A percentile compares a stretch with the other conserved stretches of the same genome.
These are phyloP conservation scores for Ophiodon elongatus DNA, from an alignment of 2,113 vertebrate species.

Conservation along the genomic window DNA sequence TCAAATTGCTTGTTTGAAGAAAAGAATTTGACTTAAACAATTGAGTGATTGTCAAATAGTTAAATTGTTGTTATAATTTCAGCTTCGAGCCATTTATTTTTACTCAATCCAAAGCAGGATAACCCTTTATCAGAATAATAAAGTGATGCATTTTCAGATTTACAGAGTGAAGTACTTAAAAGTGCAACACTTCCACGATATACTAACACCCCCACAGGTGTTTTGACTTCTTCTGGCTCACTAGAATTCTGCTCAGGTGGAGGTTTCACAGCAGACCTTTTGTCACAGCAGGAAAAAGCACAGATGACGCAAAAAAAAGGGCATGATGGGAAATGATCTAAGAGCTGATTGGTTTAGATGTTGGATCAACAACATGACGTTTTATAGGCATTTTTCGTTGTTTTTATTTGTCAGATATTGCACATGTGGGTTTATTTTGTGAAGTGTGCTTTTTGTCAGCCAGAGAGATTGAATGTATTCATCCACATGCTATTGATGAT, in stretches of 20 bases:
- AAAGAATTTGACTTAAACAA: neutral
- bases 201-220: neutral
- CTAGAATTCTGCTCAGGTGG: neutral
- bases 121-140: neutral
- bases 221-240: neutral
- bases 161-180: neutral
- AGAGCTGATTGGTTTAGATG: neutral
- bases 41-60: neutral
- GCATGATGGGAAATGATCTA: neutral
- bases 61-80: neutral
- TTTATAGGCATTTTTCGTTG: neutral
- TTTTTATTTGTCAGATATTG: neutral
- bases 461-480: neutral
- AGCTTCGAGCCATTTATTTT: neutral
- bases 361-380: no score
- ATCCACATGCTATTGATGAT: no score
- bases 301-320: neutral
- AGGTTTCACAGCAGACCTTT: neutral
- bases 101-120: neutral
- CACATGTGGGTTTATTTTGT: no score
- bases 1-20: neutral
- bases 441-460: neutral
- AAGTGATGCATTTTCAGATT: neutral
- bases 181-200: neutral
- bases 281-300: neutral